These are phyloP conservation scores for Eurosta solidaginis DNA, from an alignment of 1,140 invertebrate genomes.

Conservation along the genomic window DNA sequence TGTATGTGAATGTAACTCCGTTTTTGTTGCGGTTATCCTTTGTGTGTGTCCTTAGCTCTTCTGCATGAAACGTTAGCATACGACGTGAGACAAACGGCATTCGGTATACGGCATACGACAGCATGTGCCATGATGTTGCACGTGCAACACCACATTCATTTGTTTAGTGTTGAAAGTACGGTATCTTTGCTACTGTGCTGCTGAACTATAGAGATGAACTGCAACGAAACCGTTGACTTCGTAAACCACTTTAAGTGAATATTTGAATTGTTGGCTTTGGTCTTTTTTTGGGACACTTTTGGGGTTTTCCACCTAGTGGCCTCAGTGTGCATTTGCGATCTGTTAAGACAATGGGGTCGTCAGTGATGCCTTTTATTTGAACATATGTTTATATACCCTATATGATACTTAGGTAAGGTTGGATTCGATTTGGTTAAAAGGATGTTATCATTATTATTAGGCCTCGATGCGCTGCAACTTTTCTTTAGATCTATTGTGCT, in stretches of 20 bases:
- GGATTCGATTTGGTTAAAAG: too few species aligned
- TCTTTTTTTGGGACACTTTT: constrained; percentile 5
- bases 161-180: not conserved
- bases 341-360: not conserved
- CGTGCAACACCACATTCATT: constrained; percentile 12
- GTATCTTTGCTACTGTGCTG: not conserved
- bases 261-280: constrained; percentile 36
- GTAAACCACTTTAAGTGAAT: constrained; percentile 35
- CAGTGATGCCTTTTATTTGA: not conserved
- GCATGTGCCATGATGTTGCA: constrained; percentile 15
- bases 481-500: too few species aligned
- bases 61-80: not conserved
- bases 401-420: too few species aligned
- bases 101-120: not conserved
- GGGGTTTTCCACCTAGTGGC: not conserved
- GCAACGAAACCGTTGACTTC: constrained; percentile 16
- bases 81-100: not conserved
- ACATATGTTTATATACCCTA: too few species aligned
- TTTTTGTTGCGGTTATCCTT: constrained; percentile 23
- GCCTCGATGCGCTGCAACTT: too few species aligned
- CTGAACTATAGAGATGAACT: not conserved
- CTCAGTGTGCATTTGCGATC: not conserved
- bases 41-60: not conserved
- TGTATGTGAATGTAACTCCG: not conserved
- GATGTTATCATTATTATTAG: too few species aligned